phyloP scores from a whole-genome alignment of 2,888 invertebrate species.

The Eudemis profundana region DNA sequence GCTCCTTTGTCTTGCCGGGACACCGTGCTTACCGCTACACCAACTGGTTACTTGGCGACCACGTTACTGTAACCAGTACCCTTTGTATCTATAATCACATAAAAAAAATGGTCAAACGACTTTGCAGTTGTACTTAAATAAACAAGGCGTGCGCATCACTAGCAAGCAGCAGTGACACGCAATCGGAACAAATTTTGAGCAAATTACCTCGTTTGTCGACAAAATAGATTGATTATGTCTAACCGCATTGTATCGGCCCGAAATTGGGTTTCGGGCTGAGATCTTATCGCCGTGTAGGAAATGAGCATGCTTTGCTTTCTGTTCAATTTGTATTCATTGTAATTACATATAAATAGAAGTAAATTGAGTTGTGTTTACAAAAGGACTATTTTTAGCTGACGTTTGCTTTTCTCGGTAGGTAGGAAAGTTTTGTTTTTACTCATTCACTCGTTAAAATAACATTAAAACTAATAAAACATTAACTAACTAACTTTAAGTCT shows the following conservation, averaged over 20 bases:
- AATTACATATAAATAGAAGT: background rate
- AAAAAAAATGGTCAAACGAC: too few relatives aligned
- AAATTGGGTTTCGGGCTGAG: slow-evolving; percentile 13
- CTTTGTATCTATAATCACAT: too few relatives aligned
- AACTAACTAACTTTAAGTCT: too few relatives aligned
- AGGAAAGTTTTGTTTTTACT: too few relatives aligned
- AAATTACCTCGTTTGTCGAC: slow-evolving; percentile 32
- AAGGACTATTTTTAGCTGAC: too few relatives aligned
- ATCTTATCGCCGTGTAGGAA: slow-evolving; percentile 31
- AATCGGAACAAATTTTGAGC: slow-evolving; percentile 21
- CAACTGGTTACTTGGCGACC: too few relatives aligned
- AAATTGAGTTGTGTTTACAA: background rate
- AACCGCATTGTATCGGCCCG: slow-evolving; percentile 14
- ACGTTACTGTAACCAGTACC: too few relatives aligned
- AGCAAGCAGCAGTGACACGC: slow-evolving; percentile 6
- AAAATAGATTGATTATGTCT: slow-evolving; percentile 36
- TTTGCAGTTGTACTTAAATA: background rate
- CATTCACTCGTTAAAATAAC: too few relatives aligned
- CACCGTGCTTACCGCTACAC: too few relatives aligned
- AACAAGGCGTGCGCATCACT: slow-evolving; percentile 1
- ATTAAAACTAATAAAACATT: too few relatives aligned
- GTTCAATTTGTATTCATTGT: background rate
- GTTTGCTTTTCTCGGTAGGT: too few relatives aligned
- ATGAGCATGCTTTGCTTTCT: slow-evolving; percentile 28
- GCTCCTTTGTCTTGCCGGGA: too few relatives aligned